Evolutionary conservation across 92 coral and sea anemone species (phyloP).

Genomic region (Epizoanthus stellaris): DNA sequence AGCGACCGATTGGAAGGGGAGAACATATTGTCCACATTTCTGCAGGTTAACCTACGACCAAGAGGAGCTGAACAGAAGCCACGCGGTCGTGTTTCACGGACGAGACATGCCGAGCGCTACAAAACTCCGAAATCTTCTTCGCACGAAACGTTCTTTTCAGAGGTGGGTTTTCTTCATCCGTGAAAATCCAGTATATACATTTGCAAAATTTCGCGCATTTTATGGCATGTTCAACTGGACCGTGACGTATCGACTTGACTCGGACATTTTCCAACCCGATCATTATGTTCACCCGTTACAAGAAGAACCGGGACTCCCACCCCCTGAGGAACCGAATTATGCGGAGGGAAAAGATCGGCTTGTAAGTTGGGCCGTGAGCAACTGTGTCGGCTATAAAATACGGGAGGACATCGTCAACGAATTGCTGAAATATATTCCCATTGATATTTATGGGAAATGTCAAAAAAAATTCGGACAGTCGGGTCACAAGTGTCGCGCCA

Average conservation of each 20-base stretch:
- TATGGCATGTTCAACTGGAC: constrained; percentile 39
- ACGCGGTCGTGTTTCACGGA: constrained; percentile 57
- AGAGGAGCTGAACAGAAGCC: constrained; percentile 29
- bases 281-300: not conserved
- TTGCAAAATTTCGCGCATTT: not conserved
- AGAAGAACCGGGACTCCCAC: not conserved
- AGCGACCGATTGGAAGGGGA: constrained; percentile 36
- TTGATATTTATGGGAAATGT: constrained; percentile 22
- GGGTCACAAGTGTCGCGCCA: not conserved
- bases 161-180: constrained; percentile 27
- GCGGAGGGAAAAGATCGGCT: constrained; percentile 21
- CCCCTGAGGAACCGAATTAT: constrained; percentile 6
- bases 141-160: constrained; percentile 14
- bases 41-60: constrained; percentile 44
- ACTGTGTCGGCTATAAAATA: not conserved
- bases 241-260: constrained; percentile 8
- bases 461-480: constrained; percentile 9
- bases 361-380: constrained; percentile 27
- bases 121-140: not conserved
- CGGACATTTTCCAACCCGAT: constrained; percentile 37
- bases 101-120: constrained; percentile 39
- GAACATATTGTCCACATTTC: constrained; percentile 27
- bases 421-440: not conserved
- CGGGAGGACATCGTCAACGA: constrained; percentile 6
- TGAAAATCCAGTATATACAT: constrained; percentile 28